Evolutionary conservation across 2,888 invertebrate genomes (phyloP).

Genomic region (Papilio demoleus): DNA sequence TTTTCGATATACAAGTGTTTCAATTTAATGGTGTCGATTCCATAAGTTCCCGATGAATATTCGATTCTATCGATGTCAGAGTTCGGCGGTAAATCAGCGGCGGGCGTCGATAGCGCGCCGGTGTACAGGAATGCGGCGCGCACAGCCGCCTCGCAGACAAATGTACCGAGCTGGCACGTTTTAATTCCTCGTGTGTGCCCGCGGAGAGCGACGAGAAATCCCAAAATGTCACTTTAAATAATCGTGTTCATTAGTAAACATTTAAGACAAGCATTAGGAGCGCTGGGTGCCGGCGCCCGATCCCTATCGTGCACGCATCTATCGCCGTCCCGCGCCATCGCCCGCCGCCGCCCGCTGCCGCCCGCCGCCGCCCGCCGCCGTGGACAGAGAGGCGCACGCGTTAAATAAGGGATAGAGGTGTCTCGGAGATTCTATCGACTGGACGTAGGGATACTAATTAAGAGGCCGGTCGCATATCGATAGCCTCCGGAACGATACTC

Average conservation of each 20-base stretch:
- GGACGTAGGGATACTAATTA: conserved; percentile 76
- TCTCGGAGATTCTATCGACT: conserved; percentile 72
- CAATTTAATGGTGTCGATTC: conserved; percentile 40
- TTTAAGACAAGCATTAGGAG: conserved; percentile 81
- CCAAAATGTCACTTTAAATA: conserved; percentile 82
- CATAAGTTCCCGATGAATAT: conserved; percentile 44
- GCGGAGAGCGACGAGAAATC: conserved; percentile 66
- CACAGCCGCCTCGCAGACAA: conserved; percentile 42
- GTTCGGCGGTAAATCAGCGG: conserved; percentile 54
- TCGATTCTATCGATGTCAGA: conserved; percentile 55
- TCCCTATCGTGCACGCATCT: conserved; percentile 67
- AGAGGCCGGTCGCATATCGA: conserved; percentile 61
- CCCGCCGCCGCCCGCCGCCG: conserved; percentile 43
- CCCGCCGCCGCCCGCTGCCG: conserved; percentile 43
- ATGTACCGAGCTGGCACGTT: conserved; percentile 53
- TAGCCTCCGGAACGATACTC: conserved; percentile 50
- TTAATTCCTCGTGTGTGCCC: conserved; percentile 51
- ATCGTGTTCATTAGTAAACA: conserved; percentile 83
- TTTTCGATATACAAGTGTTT: conserved; percentile 41
- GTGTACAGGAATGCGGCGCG: conserved; percentile 42
- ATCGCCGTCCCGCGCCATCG: conserved; percentile 56
- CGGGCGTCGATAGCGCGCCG: conserved; percentile 46
- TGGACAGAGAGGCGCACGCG: conserved; percentile 50
- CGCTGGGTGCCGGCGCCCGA: conserved; percentile 80
- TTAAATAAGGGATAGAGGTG: conserved; percentile 72